These are phyloP conservation scores for Melinaea marsaeus DNA, from an alignment of 2,888 invertebrate species.

Conservation along the genomic window DNA sequence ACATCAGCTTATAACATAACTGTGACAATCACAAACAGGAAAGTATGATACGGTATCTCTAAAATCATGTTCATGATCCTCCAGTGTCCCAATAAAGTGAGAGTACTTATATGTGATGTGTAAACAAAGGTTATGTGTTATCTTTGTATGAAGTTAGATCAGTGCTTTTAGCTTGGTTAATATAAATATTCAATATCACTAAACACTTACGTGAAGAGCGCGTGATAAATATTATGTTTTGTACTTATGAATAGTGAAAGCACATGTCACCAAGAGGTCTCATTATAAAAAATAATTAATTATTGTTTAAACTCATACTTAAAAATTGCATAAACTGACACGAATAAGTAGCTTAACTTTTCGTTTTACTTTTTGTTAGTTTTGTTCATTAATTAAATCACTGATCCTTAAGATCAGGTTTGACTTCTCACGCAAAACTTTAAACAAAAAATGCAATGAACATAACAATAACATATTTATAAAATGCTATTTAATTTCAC, in stretches of 20 bases:
- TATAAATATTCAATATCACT: constrained; percentile 33
- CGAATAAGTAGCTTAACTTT: no score
- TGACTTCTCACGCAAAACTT: background rate
- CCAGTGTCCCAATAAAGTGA: constrained; percentile 24
- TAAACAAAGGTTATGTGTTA: constrained; percentile 35
- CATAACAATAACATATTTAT: background rate
- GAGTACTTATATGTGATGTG: constrained; percentile 11
- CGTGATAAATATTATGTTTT: background rate
- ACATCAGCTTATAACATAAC: constrained; percentile 46
- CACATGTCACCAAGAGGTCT: no score
- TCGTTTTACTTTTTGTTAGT: no score
- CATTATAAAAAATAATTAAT: no score
- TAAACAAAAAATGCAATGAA: background rate
- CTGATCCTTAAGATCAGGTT: no score
- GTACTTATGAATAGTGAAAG: background rate
- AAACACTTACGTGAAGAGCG: constrained; percentile 9
- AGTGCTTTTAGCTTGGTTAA: constrained; percentile 50
- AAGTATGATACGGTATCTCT: constrained; percentile 50
- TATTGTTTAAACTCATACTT: background rate
- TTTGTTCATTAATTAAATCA: no score
- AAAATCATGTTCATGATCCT: constrained; percentile 50
- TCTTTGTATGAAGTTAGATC: constrained; percentile 38
- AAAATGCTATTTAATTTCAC: background rate
- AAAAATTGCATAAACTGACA: no score
- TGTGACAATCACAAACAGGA: constrained; percentile 47